Evolutionary conservation across 2,888 invertebrate genomes (phyloP), one percentile per base, ranked within the genome.

Genomic region (Drosophila mettleri): DNA sequence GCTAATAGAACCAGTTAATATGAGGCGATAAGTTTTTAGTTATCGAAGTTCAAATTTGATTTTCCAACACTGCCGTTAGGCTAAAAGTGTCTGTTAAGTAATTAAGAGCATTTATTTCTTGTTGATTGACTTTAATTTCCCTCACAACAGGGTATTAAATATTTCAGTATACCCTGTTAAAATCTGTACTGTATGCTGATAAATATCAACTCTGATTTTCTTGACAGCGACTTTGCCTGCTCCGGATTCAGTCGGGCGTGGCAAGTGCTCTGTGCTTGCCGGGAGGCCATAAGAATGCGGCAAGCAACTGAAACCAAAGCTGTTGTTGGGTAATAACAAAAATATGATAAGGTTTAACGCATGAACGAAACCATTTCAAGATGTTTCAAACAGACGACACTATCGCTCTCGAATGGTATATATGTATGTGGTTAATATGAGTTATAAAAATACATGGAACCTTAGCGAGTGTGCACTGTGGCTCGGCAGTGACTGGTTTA

Each of bases 161-260:
- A 6, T 52, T 41, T 27, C 36, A 3, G 8, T 20, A 51, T n/a
- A 4, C 46, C 3, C 27, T 9, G 5, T 1, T 3, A 5, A 16
- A 1, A 14, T 45, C 66, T 73, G 41, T 45, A 12, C 41, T 49
- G 33, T 46, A 61, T 39, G 45, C 52, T 69, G 80, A 76, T 87
- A 85, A 83, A 85, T 71, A 67, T 69, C 71, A 78, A 72, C 70
- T 85, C 68, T 81, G 86, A 79, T 79, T 81, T 79, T 58, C 74
- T 57, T 69, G 71, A 74, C 74, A 78, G 59, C 65, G 54, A 16
- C 34, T 53, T 55, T 60, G 38, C 54, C 54, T 55, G 76, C 52
- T 58, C n/a, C 52, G 53, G 48, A 61, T 39, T 57, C 70, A 81
- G 38, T 71, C 68, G 69, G 64, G 68, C 70, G 64, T 73, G 69